Evolutionary conservation across 2,113 vertebrate genomes (phyloP), one percentile per base, ranked within the genome.

Genomic region (Callipepla squamata): DNA sequence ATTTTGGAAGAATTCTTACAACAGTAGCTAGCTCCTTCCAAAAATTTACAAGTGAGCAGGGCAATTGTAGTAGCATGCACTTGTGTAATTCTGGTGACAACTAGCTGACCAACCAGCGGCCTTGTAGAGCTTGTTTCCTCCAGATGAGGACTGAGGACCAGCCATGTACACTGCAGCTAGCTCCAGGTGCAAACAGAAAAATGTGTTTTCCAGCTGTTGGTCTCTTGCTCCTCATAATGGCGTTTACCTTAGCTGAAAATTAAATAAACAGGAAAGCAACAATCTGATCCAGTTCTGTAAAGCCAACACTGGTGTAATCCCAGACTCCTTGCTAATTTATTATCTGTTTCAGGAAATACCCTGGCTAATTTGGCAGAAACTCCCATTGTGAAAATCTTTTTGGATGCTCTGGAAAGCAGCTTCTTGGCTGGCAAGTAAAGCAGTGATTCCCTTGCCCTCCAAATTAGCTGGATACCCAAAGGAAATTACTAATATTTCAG

Each of bases 251-350:
- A 6, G 4, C 25, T 92, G 72, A 65, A 94, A 92, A 87, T 38
- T 89, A 92, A 94, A 92, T 48, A 87, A 93, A 77, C 21, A 68
- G 47, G 68, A 93, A 95, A 50, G 47, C n/a, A 91, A 75, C 15
- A 62, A 72, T 62, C 20, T 48, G 51, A 91, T 87, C 59, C 61
- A 57, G 67, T 58, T 48, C 48, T 48, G 79, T 13, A 38, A 78
- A 86, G 9, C 19, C 51, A 86, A 42, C 65, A 67, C 22, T 16
- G 38, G 59, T 86, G 84, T 36, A 93, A 72, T 42, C 57, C 63
- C 3, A 5, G 62, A 72, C n/a, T 70, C 62, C 44, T 16, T n/a
- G 42, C 40, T 85, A 79, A 92, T 78, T 92, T 84, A 81, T 50
- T 57, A 91, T 59, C 48, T 59, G 45, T 48, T 94, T 89, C 70